These are phyloP conservation scores for Tringa solitaria DNA, from an alignment of 2,113 vertebrate genomes.

Conservation along the genomic window DNA sequence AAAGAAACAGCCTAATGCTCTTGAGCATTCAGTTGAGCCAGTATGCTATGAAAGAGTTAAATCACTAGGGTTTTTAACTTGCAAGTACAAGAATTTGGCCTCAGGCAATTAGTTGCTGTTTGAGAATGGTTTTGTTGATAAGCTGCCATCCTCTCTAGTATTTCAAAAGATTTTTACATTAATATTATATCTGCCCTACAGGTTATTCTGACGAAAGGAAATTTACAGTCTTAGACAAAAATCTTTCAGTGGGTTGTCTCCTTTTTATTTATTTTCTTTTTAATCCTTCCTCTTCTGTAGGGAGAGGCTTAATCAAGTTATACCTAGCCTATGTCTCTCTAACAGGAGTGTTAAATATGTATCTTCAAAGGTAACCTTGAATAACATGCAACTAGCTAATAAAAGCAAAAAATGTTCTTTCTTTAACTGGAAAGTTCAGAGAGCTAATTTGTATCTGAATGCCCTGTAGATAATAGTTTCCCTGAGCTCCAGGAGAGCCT, in stretches of 20 bases:
- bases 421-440: not conserved
- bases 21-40: not conserved
- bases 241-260: not conserved
- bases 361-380: not conserved
- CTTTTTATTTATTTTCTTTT: not conserved
- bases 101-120: conserved; percentile 8
- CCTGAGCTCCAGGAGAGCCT: not conserved
- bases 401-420: not conserved
- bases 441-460: not conserved
- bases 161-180: conserved; percentile 53
- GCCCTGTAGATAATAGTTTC: not conserved
- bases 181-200: conserved; percentile 38
- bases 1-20: not conserved
- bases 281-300: not conserved
- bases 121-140: conserved; percentile 39
- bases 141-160: not conserved
- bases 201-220: conserved; percentile 1
- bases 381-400: not conserved
- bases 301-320: not conserved
- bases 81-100: conserved; percentile 11
- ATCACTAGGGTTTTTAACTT: conserved; percentile 4
- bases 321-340: not conserved
- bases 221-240: conserved; percentile 1
- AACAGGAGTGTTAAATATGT: not conserved
- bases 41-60: conserved; percentile 27